Percentiles rank a stretch among this genome's conserved stretches.
phyloP scores from a whole-genome alignment of 2,113 vertebrate species.

The Ploceus nigricollis region DNA sequence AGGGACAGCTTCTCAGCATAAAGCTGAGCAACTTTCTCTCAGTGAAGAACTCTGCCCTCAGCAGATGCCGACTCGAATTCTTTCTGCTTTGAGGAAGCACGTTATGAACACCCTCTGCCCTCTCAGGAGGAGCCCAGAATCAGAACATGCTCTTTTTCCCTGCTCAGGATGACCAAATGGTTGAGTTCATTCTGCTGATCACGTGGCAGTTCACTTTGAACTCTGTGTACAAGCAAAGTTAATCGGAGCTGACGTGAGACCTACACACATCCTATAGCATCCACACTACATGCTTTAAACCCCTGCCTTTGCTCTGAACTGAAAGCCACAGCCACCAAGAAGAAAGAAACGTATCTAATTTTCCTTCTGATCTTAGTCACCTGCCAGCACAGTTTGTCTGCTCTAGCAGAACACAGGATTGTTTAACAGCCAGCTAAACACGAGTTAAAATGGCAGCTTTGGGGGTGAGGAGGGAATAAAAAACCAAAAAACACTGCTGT shows the following conservation, averaged over 20 bases:
- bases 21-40: not conserved
- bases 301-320: not conserved
- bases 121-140: not conserved
- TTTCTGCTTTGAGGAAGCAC: not conserved
- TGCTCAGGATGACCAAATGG: not conserved
- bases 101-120: not conserved
- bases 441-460: not conserved
- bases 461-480: not conserved
- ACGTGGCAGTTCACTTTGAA: not conserved
- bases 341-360: not conserved
- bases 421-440: not conserved
- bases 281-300: not conserved
- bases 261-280: not conserved
- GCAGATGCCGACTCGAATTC: fast-evolving
- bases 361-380: slow-evolving; percentile 24
- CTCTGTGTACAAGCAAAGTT: not conserved
- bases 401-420: not conserved
- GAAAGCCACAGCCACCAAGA: not conserved
- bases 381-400: not conserved
- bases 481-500: not conserved
- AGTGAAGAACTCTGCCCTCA: not conserved
- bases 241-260: not conserved
- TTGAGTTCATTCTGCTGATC: not conserved
- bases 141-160: not conserved
- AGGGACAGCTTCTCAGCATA: not conserved